These are phyloP conservation scores for Cataglyphis rosenhaueri DNA, from an alignment of 2,888 invertebrate species.

Conservation along the genomic window DNA sequence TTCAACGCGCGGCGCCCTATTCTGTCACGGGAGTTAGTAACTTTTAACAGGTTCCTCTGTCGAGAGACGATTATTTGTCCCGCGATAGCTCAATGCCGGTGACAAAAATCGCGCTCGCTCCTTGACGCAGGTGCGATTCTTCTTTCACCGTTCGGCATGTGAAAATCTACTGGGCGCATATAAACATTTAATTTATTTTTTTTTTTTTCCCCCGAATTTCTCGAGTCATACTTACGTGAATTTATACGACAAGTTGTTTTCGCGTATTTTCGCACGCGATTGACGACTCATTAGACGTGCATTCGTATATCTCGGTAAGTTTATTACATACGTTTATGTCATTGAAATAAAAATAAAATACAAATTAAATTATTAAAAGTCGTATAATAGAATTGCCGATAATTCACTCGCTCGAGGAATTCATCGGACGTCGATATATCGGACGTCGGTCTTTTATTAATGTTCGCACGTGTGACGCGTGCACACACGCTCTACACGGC, in stretches of 20 bases:
- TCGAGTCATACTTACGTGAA: background rate
- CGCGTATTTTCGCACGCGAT: constrained; percentile 1
- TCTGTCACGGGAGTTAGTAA: constrained; percentile 79
- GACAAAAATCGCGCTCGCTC: constrained; percentile 35
- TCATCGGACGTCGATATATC: constrained; percentile 52
- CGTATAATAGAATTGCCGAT: constrained; percentile 47
- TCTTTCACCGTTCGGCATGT: background rate
- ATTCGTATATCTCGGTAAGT: background rate
- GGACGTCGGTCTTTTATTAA: constrained; percentile 53
- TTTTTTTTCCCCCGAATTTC: background rate
- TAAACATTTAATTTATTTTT: constrained; percentile 9
- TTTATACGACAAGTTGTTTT: background rate
- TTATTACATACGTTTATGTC: constrained; percentile 17
- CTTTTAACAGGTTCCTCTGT: constrained; percentile 80
- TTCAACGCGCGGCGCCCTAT: constrained; percentile 76
- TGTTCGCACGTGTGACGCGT: constrained; percentile 51
- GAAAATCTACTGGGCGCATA: background rate
- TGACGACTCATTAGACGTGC: constrained; percentile 6
- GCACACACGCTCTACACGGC: constrained; percentile 25
- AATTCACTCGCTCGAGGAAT: constrained; percentile 44
- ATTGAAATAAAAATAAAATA: constrained; percentile 38
- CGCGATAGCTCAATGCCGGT: constrained; percentile 50
- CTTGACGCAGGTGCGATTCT: constrained; percentile 4
- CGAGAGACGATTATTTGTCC: constrained; percentile 61
- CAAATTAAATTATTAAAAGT: constrained; percentile 54